Percentiles rank a stretch among this genome's conserved stretches.
Conservation (phyloP, 2,888 invertebrate species). For the Cinara cedri region DNA sequence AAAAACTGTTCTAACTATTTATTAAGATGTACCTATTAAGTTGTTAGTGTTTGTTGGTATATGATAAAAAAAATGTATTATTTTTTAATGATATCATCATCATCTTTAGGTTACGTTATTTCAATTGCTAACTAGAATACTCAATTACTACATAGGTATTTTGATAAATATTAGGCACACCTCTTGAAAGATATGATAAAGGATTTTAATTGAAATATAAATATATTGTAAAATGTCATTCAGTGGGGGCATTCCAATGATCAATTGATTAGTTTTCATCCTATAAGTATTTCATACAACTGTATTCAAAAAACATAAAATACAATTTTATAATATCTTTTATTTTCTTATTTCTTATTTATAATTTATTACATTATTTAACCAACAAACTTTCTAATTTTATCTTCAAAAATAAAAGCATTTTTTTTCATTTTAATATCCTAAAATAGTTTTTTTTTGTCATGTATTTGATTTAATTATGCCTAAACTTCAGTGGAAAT, state of each 20-base stretch:
- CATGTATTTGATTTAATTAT: constrained; percentile 43
- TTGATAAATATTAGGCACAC: constrained; percentile 29
- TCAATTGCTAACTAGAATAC: constrained; percentile 25
- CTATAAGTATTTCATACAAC: constrained; percentile 39
- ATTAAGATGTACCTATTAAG: background rate
- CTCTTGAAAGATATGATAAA: constrained; percentile 42
- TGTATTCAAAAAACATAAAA: constrained; percentile 26
- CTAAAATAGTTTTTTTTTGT: constrained; percentile 21
- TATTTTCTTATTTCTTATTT: constrained; percentile 26
- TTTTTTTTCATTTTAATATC: constrained; percentile 7
- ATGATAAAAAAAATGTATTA: constrained; percentile 5
- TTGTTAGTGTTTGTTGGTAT: constrained; percentile 1
- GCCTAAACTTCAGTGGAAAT: constrained; percentile 52
- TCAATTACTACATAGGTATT: background rate
- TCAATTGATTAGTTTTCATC: constrained; percentile 43
- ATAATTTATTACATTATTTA: constrained; percentile 23
- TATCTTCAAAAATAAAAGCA: background rate
- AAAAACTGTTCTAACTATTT: background rate
- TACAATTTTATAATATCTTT: constrained; percentile 41
- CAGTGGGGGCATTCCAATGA: constrained; percentile 50
- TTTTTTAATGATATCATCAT: constrained; percentile 10
- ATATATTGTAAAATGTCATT: constrained; percentile 24
- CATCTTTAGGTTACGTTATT: constrained; percentile 26
- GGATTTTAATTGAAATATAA: constrained; percentile 22
- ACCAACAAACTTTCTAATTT: constrained; percentile 4